Conservation (phyloP, 2,113 vertebrate genomes). For the Rhinoderma darwinii region DNA sequence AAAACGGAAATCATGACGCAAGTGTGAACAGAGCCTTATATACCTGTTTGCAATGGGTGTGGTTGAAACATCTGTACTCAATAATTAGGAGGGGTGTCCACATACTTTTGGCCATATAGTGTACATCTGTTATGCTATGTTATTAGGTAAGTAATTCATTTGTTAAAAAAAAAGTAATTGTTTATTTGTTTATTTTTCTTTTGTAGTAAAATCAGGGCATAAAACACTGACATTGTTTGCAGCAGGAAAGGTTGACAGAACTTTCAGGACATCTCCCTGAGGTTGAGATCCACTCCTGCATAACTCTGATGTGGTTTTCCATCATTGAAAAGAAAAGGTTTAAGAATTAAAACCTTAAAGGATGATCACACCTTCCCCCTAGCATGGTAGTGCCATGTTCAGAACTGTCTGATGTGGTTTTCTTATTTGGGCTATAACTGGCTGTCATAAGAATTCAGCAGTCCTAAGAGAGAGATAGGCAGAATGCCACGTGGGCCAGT, state of each 20-base stretch:
- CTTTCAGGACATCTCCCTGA: neutral
- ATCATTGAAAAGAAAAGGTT: neutral
- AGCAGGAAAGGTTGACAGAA: neutral
- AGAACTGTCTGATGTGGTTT: neutral
- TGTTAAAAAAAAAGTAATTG: neutral
- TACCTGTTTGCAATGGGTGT: too few species aligned
- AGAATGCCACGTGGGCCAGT: neutral
- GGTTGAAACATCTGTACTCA: too few species aligned
- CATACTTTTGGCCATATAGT: too few species aligned
- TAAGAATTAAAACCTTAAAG: conserved; percentile 12
- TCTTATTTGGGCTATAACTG: neutral
- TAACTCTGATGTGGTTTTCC: neutral
- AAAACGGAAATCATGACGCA: too few species aligned
- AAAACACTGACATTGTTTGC: conserved; percentile 4
- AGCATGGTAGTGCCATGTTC: conserved; percentile 1
- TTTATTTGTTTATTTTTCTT: neutral
- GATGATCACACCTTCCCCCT: conserved; percentile 16
- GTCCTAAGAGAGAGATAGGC: neutral
- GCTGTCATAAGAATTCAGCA: neutral
- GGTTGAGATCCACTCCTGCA: neutral
- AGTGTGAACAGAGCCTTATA: too few species aligned
- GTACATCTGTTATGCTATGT: too few species aligned
- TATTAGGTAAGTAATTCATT: neutral
- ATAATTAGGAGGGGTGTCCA: too few species aligned
- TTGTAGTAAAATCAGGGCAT: neutral